Conservation (phyloP, 2,113 vertebrate genomes). For the Empidonax traillii region DNA sequence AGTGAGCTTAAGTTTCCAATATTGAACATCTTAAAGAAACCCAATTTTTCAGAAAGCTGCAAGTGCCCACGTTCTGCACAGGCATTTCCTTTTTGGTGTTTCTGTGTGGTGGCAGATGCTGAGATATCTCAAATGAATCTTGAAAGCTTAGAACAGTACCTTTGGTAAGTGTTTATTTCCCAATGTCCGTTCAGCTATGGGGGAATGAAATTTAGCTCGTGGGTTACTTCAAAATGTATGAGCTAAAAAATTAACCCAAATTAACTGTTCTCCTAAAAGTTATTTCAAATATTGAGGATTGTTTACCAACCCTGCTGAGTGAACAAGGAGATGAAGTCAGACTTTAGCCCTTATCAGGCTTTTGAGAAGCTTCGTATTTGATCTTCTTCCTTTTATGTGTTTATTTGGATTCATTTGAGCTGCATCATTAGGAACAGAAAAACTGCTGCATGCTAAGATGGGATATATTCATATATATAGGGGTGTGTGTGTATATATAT, state of each 20-base stretch:
- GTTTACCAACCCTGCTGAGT: background rate
- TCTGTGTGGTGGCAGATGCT: background rate
- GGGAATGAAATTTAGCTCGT: background rate
- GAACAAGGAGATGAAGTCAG: background rate
- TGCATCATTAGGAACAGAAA: background rate
- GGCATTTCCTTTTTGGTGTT: background rate
- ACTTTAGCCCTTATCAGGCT: background rate
- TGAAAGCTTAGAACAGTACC: background rate
- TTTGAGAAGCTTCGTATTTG: background rate
- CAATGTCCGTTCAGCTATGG: background rate
- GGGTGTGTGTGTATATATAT: background rate
- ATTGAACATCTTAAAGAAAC: background rate
- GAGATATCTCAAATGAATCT: background rate
- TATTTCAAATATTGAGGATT: background rate
- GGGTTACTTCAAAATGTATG: background rate
- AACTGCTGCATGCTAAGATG: background rate
- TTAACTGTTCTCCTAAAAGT: background rate
- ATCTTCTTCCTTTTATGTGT: background rate
- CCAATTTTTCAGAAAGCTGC: background rate
- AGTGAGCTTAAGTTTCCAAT: slow-evolving; percentile 26
- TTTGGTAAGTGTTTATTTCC: background rate
- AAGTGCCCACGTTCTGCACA: background rate
- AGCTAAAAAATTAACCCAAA: background rate
- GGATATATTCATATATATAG: background rate
- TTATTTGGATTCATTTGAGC: background rate